These are phyloP conservation scores for Lophotriccus pileatus DNA, from an alignment of 2,797 vertebrate genomes.

Conservation along the genomic window DNA sequence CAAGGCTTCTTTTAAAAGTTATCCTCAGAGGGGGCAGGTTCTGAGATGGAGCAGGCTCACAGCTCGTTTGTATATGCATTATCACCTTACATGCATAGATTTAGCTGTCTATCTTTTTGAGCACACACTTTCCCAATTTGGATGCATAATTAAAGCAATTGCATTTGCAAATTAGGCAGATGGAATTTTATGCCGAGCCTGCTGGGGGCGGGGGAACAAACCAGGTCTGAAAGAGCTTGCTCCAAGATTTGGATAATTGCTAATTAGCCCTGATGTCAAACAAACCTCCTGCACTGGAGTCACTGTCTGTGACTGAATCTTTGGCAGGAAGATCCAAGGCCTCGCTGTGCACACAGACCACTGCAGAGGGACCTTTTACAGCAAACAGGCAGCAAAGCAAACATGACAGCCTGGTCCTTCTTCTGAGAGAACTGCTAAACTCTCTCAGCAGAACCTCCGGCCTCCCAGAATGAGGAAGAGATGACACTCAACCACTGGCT, in stretches of 20 bases:
- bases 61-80: neutral
- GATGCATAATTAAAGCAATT: conserved; percentile 42
- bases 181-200: neutral
- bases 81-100: neutral
- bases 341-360: neutral
- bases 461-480: neutral
- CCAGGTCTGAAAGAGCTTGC: conserved; percentile 27
- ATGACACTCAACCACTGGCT: neutral
- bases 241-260: conserved; percentile 19
- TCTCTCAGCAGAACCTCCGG: neutral
- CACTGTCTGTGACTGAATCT: neutral
- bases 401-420: neutral
- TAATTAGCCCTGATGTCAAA: conserved; percentile 41
- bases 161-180: conserved; percentile 35
- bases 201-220: neutral
- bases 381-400: neutral
- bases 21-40: neutral
- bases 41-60: neutral
- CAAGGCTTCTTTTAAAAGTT: neutral
- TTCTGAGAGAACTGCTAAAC: neutral
- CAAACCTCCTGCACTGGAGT: neutral
- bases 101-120: neutral
- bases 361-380: neutral
- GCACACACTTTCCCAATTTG: neutral
- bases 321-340: neutral